phyloP scores from a whole-genome alignment of 2,113 vertebrate species.

The Catharus bicknelli region DNA sequence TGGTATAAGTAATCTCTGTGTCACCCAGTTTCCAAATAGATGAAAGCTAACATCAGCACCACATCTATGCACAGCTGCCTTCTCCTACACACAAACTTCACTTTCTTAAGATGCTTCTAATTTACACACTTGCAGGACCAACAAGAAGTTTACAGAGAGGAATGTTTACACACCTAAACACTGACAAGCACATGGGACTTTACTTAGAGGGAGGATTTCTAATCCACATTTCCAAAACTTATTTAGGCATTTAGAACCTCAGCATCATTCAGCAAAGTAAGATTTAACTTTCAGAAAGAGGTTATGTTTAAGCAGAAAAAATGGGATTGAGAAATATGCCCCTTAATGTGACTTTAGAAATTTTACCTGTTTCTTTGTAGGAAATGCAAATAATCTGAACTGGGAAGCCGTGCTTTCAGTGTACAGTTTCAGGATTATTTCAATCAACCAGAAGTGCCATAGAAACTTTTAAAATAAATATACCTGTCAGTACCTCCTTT shows the following conservation, averaged over 20 bases:
- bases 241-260: neutral
- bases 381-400: neutral
- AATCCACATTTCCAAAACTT: neutral
- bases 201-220: neutral
- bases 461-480: neutral
- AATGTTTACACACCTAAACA: neutral
- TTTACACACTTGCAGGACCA: neutral
- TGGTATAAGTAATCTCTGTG: neutral
- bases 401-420: neutral
- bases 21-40: neutral
- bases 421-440: neutral
- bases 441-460: neutral
- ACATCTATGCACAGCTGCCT: neutral
- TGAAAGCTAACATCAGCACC: neutral
- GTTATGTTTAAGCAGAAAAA: neutral
- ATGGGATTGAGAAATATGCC: neutral
- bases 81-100: neutral
- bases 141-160: neutral
- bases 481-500: neutral
- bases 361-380: neutral
- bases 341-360: neutral
- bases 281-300: neutral
- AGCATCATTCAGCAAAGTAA: neutral
- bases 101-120: neutral
- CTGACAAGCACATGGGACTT: neutral